Percentiles rank a stretch among this genome's conserved stretches.
Conservation (phyloP, 2,888 invertebrate species). For the Eurytoma californica region DNA sequence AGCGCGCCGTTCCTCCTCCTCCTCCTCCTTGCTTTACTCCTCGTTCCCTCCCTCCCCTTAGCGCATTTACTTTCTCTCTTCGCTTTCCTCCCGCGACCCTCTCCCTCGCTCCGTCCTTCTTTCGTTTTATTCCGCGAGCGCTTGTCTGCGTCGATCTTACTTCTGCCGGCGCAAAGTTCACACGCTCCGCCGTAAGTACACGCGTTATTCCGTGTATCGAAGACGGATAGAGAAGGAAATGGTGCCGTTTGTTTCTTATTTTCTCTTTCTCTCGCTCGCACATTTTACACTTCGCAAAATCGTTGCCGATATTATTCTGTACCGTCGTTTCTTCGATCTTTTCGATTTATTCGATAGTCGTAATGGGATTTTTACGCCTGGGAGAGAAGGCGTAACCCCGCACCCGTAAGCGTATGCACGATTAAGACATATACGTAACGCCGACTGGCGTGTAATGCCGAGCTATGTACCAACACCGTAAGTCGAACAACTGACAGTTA, state of each 20-base stretch:
- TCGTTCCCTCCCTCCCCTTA: background rate
- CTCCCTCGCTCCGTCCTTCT: background rate
- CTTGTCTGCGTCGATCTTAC: conserved; percentile 5
- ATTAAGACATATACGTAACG: background rate
- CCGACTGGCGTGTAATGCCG: background rate
- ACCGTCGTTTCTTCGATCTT: too few species aligned
- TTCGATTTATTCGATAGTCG: too few species aligned
- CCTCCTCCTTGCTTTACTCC: background rate
- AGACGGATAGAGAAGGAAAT: background rate
- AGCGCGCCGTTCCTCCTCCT: conserved; percentile 48
- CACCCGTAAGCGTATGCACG: background rate
- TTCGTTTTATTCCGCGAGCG: conserved; percentile 31
- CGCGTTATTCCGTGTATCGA: conserved; percentile 5
- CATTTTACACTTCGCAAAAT: too few species aligned
- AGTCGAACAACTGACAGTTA: conserved; percentile 24
- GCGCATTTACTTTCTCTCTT: too few species aligned
- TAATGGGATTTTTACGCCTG: background rate
- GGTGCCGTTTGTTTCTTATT: too few species aligned
- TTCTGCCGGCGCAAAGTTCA: background rate
- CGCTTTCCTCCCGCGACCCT: too few species aligned
- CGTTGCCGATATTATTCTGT: too few species aligned
- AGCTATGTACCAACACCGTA: background rate
- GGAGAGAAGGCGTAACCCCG: too few species aligned
- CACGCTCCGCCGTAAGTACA: conserved; percentile 8
- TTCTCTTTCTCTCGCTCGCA: too few species aligned